phyloP scores from a whole-genome alignment of 2,113 vertebrate species.

The Pseudorectes ferrugineus region DNA sequence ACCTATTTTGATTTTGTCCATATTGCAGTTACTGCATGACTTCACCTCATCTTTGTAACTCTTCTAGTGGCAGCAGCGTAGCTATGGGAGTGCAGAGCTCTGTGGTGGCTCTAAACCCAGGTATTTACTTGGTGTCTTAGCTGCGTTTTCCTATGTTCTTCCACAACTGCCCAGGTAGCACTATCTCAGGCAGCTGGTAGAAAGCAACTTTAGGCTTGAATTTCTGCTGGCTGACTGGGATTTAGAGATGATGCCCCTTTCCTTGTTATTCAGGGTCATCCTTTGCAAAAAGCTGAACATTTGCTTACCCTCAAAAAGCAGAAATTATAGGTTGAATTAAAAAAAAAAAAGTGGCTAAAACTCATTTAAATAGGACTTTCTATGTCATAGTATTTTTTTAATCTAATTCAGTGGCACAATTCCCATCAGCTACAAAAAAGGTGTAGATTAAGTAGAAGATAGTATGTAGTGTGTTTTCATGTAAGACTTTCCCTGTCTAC shows the following conservation, averaged over 20 bases:
- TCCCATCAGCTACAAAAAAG: background rate
- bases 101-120: background rate
- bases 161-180: background rate
- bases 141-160: background rate
- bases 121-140: background rate
- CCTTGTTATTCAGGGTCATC: rapidly evolving
- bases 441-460: background rate
- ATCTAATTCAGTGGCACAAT: background rate
- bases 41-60: background rate
- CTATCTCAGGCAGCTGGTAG: background rate
- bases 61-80: background rate
- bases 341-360: background rate
- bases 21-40: background rate
- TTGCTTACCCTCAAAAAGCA: background rate
- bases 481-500: background rate
- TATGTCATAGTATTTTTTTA: background rate
- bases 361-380: background rate
- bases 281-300: background rate
- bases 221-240: background rate
- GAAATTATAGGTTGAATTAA: background rate
- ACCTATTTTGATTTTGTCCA: background rate
- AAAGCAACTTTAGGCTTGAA: background rate
- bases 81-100: background rate
- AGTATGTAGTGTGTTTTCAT: background rate
- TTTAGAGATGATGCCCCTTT: background rate